A percentile compares a stretch with the other conserved stretches of the same genome.
These are phyloP conservation scores for Tenthredo distinguenda DNA, from an alignment of 2,888 invertebrate species.

Conservation along the genomic window DNA sequence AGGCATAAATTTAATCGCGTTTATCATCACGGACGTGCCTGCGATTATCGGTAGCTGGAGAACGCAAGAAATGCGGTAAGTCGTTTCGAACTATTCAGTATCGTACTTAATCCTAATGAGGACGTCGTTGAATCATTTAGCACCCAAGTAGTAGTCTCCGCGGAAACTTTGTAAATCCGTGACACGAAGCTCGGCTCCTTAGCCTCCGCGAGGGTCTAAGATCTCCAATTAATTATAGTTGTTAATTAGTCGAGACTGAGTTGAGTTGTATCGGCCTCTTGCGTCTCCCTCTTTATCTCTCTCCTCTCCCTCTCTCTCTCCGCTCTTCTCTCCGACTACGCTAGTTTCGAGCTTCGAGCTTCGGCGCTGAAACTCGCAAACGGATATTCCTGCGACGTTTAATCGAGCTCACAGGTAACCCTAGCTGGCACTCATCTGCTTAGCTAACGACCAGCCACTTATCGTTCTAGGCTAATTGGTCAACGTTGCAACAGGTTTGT, in stretches of 20 bases:
- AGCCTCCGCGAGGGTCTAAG: slow-evolving; percentile 56
- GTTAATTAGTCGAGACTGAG: slow-evolving; percentile 63
- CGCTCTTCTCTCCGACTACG: neutral
- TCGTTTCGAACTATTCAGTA: slow-evolving; percentile 44
- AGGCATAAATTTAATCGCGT: slow-evolving; percentile 39
- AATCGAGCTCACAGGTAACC: slow-evolving; percentile 44
- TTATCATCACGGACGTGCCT: slow-evolving; percentile 10
- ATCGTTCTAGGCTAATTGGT: slow-evolving; percentile 57
- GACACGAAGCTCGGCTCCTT: slow-evolving; percentile 50
- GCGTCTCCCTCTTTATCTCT: slow-evolving; percentile 3
- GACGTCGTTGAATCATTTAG: slow-evolving; percentile 54
- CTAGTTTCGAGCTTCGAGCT: slow-evolving; percentile 42
- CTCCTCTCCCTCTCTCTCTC: neutral
- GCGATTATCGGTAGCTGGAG: slow-evolving; percentile 40
- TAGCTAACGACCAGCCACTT: slow-evolving; percentile 56
- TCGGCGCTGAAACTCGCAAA: slow-evolving; percentile 39
- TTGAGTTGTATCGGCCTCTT: slow-evolving; percentile 60
- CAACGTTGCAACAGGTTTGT: slow-evolving; percentile 52
- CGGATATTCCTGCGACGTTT: slow-evolving; percentile 41
- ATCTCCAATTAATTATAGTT: slow-evolving; percentile 64
- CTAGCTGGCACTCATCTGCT: slow-evolving; percentile 49
- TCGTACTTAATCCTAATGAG: slow-evolving; percentile 51
- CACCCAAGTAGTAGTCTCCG: slow-evolving; percentile 52
- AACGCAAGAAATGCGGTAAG: slow-evolving; percentile 45
- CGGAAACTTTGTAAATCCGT: slow-evolving; percentile 53